Evolutionary conservation across 1,140 invertebrate genomes (phyloP).

Genomic region (Lasioglossum albipes): DNA sequence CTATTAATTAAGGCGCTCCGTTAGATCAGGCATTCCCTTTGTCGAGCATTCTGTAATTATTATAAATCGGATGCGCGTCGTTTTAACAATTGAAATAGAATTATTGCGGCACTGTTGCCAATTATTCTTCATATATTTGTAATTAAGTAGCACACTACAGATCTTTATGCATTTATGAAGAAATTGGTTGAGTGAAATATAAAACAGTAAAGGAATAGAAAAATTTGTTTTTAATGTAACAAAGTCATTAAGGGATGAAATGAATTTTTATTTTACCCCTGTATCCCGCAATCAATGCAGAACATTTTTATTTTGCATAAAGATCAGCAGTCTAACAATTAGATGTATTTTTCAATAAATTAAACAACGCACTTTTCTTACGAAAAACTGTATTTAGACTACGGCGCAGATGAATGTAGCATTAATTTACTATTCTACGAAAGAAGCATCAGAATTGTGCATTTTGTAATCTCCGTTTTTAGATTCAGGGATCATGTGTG

Average conservation of each 20-base stretch:
- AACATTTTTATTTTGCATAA: too few relatives aligned
- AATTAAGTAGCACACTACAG: too few relatives aligned
- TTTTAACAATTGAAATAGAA: background rate
- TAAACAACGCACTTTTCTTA: background rate
- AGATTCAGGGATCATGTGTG: background rate
- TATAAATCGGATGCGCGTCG: background rate
- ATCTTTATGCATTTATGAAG: too few relatives aligned
- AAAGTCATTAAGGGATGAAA: too few relatives aligned
- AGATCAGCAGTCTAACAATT: too few relatives aligned
- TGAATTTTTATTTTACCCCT: too few relatives aligned
- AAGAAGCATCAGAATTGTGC: background rate
- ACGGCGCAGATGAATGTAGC: background rate
- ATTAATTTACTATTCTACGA: background rate
- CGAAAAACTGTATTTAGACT: background rate
- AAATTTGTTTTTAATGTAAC: too few relatives aligned
- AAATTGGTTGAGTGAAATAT: too few relatives aligned
- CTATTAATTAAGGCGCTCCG: constrained; percentile 25
- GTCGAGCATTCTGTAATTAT: background rate
- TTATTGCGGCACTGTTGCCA: background rate
- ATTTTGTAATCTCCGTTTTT: constrained; percentile 16
- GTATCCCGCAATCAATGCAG: too few relatives aligned
- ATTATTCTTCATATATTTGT: background rate
- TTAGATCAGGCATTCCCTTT: background rate
- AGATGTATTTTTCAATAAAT: background rate
- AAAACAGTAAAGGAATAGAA: too few relatives aligned